Evolutionary conservation across 2,113 vertebrate genomes (phyloP).

Genomic region (Phrynocephalus versicolor): DNA sequence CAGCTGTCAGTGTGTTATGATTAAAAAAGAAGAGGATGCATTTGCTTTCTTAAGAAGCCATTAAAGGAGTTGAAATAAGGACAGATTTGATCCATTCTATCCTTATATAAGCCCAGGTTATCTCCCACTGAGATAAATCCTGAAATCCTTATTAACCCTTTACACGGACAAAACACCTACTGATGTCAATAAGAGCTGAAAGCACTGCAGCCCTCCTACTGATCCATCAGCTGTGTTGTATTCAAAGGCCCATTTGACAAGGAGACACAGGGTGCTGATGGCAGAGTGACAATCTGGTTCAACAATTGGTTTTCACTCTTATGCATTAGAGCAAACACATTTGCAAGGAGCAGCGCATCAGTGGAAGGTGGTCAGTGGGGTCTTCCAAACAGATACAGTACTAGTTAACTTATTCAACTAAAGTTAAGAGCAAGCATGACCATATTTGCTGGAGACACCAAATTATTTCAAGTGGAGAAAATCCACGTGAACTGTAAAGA

Average conservation of each 20-base stretch:
- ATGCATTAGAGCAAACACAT: not conserved
- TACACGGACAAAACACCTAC: constrained; percentile 19
- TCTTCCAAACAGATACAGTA: not conserved
- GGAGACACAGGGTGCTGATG: not conserved
- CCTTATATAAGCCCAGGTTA: constrained; percentile 1
- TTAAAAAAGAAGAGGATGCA: not conserved
- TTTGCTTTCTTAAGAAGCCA: not conserved
- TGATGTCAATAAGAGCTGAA: constrained; percentile 9
- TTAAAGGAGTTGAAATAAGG: not conserved
- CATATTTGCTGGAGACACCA: not conserved
- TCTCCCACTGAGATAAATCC: constrained; percentile 21
- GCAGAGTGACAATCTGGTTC: not conserved
- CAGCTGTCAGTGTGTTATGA: not conserved
- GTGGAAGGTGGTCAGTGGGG: not conserved
- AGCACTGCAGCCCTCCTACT: not conserved
- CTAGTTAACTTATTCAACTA: not conserved
- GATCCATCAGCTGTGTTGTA: not conserved
- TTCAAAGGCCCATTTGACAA: constrained; percentile 7
- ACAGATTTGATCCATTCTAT: not conserved
- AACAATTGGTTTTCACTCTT: not conserved
- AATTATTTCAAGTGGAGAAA: not conserved
- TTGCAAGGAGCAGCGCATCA: not conserved
- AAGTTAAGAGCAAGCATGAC: not conserved
- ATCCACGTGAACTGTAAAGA: not conserved
- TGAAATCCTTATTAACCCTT: constrained; percentile 17